Evolutionary conservation across 2,113 vertebrate genomes (phyloP).

Genomic region (Podarcis cretensis): DNA sequence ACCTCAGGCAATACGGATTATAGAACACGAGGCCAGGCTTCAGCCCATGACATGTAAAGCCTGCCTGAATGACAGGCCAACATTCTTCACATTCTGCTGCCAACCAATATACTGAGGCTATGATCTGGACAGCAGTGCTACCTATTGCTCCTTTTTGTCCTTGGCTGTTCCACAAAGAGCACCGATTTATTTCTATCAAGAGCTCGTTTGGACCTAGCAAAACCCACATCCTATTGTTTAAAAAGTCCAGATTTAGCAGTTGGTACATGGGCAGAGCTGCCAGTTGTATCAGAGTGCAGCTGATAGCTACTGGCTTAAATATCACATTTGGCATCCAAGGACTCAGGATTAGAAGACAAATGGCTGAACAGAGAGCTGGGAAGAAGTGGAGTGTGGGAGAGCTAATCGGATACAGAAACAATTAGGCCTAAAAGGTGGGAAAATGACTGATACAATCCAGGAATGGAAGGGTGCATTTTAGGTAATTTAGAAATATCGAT

Average conservation of each 20-base stretch:
- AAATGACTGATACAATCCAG: not conserved
- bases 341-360: not conserved
- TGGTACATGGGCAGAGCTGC: not conserved
- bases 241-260: not conserved
- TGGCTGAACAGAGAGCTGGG: not conserved
- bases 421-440: not conserved
- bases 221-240: not conserved
- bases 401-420: conserved; percentile 5
- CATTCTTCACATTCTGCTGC: not conserved
- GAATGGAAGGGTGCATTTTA: not conserved
- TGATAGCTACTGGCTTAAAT: not conserved
- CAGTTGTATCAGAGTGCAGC: not conserved
- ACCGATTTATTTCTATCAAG: conserved; percentile 7
- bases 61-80: not conserved
- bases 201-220: not conserved
- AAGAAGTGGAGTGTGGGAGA: not conserved
- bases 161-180: not conserved
- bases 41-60: not conserved
- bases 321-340: not conserved
- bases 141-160: not conserved
- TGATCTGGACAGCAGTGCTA: not conserved
- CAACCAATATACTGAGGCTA: not conserved
- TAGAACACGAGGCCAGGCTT: not conserved
- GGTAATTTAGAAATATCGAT: not conserved
- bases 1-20: not conserved